Base-by-base conservation (phyloP, 1,140 invertebrate species). In the Plodia interpunctella region DNA sequence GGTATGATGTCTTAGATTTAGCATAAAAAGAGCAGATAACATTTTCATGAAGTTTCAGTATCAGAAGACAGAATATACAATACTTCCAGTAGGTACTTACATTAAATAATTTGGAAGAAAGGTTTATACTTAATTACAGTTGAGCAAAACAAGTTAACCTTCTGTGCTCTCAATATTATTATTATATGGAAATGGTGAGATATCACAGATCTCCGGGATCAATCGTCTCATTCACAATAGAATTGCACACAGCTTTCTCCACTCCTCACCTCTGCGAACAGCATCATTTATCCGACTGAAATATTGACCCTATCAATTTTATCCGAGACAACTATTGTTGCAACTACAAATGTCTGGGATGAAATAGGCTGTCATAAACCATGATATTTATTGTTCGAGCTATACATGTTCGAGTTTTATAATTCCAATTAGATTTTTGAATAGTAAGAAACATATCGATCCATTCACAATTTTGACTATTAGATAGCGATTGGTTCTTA, bases 171-270 rank as follows among this genome's bases (percentile, higher is more conserved):
- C 15, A 44, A 10, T 15, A 15, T 15, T 15, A 15, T 5, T 35
- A 10, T 35, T 44, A n/a, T 2, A 44, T 44, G 38, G 13, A 44
- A 44, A 44, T 62, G 53, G 66, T 64, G 65, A 68, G 60, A 75
- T 75, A 80, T 69, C 64, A 60, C 60, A 52, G 62, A 75, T 72
- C 68, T 65, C 32, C 53, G 60, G 61, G 68, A 79, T 79, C 69
- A 74, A 65, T 60, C 38, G 38, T 44, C 65, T 68, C 53, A 59
- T 30, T 70, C 65, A 84, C 81, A 84, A 84, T 81, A 57, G 74
- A 70, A 78, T 74, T 76, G 69, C 64, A 57, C 51, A 50, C 56
- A 60, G 17, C 78, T 83, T 80, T 80, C 76, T 68, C 74, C 59
- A 57, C 66, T 71, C 68, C 65, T 72, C 72, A 74, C 68, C 63